Evolutionary conservation across 1,140 invertebrate genomes (phyloP), one percentile per base, ranked within the genome.

Genomic region (Lethrus apterus): DNA sequence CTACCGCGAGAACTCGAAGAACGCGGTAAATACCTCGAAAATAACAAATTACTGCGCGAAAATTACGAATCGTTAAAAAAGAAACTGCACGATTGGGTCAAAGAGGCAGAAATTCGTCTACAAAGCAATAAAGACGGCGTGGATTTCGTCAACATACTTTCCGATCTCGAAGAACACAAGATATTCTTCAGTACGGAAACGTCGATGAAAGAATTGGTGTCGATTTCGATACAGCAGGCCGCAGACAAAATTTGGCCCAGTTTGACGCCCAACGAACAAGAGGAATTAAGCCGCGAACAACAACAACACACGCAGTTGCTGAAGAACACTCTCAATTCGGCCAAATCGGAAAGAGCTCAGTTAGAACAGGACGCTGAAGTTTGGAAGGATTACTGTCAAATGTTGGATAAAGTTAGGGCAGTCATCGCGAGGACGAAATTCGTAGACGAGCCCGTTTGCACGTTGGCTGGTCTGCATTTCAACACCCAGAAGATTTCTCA

Each of bases 231-330:
- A 52, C 85, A 89, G 58, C 83, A 88, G 44, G 78, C 82, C 7
- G 84, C 85, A 2, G 85, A 92, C 56, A 84, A 86, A 58, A 90
- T 93, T 31, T 89, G 86, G 83, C 84, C 87, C 1, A 90, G 87
- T 0, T 66, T 92, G 9, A 81, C 78, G 13, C 73, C 78, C 24
- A 74, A 78, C 3, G 86, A 90, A 59, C 87, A 91, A 57, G 86
- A 91, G 48, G 83, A 87, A 51, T 60, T 91, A 2, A 84, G 81
- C 8, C 75, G 79, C 1, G 84, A 89, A 55, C 80, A 88, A 47
- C 80, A 87, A 34, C 77, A 85, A 49, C 79, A 86, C 50, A 86
- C 81, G 19, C 84, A 88, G 54, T 59, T 82, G 2, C 58, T 90
- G 48, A 87, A 89, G 58, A 90, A 89, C 47, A 88, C 83, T 0